phyloP scores from a whole-genome alignment of 1,140 invertebrate species.

The Neodiprion virginianus region DNA sequence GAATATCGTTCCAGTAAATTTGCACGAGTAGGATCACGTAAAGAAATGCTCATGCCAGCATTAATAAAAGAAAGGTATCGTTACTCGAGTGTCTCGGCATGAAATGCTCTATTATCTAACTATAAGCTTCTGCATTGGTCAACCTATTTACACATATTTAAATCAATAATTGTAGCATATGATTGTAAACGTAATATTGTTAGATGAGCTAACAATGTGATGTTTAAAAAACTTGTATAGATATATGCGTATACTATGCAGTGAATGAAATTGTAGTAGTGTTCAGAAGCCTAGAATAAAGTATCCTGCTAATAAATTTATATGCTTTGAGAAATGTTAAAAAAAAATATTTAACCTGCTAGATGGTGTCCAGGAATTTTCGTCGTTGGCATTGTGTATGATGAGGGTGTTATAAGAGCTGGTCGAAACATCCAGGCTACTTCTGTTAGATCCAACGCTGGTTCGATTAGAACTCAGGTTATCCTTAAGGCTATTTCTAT shows the following conservation, averaged over 20 bases:
- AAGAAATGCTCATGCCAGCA: too few relatives aligned
- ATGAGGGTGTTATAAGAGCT: slow-evolving; percentile 83
- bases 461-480: slow-evolving; percentile 55
- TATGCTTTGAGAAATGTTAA: slow-evolving; percentile 9
- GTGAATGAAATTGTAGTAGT: too few relatives aligned
- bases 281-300: background rate
- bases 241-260: too few relatives aligned
- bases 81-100: too few relatives aligned
- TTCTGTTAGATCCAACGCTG: slow-evolving; percentile 70
- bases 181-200: background rate
- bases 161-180: background rate
- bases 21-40: too few relatives aligned
- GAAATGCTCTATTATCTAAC: too few relatives aligned
- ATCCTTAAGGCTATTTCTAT: slow-evolving; percentile 62
- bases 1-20: too few relatives aligned
- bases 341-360: slow-evolving; percentile 54
- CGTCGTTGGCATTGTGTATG: slow-evolving; percentile 74
- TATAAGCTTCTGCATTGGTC: background rate
- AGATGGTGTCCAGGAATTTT: slow-evolving; percentile 70
- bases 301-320: background rate
- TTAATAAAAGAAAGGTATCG: too few relatives aligned
- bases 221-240: background rate
- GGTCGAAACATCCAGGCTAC: slow-evolving; percentile 76
- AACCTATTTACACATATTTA: too few relatives aligned
- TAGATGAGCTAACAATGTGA: background rate